phyloP scores from a whole-genome alignment of 2,113 vertebrate genomes.

The Malurus alboscapulatus region DNA sequence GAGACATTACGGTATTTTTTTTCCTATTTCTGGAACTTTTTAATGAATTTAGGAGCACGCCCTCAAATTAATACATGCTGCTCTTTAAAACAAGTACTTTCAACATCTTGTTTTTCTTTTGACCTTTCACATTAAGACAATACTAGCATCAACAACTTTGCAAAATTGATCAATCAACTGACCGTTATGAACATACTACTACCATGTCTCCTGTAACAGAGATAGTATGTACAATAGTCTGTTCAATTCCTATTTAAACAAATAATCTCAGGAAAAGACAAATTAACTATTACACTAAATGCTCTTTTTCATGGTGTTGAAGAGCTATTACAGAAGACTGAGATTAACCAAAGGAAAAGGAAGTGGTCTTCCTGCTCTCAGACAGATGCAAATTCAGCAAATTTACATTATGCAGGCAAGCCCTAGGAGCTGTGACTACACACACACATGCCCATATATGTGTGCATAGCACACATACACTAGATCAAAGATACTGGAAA shows the following conservation, averaged over 20 bases:
- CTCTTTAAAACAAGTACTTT: neutral
- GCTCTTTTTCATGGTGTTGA: neutral
- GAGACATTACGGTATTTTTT: fast-evolving
- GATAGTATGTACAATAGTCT: neutral
- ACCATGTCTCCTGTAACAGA: neutral
- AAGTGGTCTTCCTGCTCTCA: neutral
- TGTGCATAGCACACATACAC: neutral
- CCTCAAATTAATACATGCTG: neutral
- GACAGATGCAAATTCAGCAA: neutral
- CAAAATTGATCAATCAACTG: neutral
- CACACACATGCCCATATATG: fast-evolving
- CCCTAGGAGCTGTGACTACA: neutral
- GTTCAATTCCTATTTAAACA: slow-evolving; percentile 17
- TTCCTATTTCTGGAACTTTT: neutral
- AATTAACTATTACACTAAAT: neutral
- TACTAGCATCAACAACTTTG: neutral
- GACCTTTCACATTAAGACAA: neutral
- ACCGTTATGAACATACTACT: neutral
- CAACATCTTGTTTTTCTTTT: neutral
- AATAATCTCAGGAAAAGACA: slow-evolving; percentile 28
- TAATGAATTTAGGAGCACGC: neutral
- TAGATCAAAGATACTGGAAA: neutral
- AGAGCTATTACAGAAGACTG: neutral
- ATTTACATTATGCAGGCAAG: neutral
- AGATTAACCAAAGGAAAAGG: slow-evolving; percentile 23